phyloP scores from a whole-genome alignment of 2,888 invertebrate species.

The Tetragnatha montana region DNA sequence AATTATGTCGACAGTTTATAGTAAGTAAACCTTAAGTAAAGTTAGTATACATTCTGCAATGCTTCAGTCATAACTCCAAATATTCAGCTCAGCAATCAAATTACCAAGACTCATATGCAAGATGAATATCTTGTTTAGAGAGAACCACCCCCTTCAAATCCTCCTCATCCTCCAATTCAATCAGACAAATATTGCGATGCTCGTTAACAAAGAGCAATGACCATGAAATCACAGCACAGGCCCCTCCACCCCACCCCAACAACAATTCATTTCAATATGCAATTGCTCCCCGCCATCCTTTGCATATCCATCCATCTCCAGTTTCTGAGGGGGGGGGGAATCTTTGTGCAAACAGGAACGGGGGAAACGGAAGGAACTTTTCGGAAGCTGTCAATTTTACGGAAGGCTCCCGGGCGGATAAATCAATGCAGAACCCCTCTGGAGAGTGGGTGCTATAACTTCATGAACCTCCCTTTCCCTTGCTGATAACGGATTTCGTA shows the following conservation, averaged over 20 bases:
- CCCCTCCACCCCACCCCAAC: background rate
- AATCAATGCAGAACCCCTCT: constrained; percentile 59
- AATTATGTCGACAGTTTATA: too few species aligned
- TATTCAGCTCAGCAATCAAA: too few species aligned
- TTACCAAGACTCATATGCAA: too few species aligned
- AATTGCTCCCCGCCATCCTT: constrained; percentile 17
- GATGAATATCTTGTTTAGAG: too few species aligned
- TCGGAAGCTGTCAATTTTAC: constrained; percentile 64
- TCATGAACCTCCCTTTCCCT: constrained; percentile 42
- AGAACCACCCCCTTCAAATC: too few species aligned
- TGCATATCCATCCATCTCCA: constrained; percentile 20
- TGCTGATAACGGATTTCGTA: constrained; percentile 67
- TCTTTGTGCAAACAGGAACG: constrained; percentile 62
- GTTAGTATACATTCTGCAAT: too few species aligned
- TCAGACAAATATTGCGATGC: too few species aligned
- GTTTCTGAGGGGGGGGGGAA: constrained; percentile 35
- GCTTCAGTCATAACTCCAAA: too few species aligned
- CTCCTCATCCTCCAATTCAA: too few species aligned
- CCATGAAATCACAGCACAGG: background rate
- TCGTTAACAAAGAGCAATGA: too few species aligned
- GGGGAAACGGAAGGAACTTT: constrained; percentile 42
- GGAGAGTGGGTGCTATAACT: constrained; percentile 43
- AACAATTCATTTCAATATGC: constrained; percentile 51
- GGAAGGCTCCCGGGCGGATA: constrained; percentile 42
- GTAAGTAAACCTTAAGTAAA: too few species aligned